phyloP scores from a whole-genome alignment of 2,113 vertebrate species.

The Platichthys stellatus region DNA sequence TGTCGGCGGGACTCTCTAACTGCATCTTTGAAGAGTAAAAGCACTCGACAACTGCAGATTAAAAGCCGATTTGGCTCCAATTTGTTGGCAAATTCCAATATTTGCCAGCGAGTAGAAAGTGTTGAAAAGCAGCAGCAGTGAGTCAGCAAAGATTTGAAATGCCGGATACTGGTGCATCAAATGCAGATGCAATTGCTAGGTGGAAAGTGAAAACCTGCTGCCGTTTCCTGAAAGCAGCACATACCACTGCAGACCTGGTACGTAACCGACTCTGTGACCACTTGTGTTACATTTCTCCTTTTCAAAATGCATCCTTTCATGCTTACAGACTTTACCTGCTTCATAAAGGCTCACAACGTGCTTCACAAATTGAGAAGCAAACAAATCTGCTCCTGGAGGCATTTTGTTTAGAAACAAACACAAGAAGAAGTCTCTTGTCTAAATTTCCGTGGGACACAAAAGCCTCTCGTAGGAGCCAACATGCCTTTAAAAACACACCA shows the following conservation, averaged over 20 bases:
- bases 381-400: slow-evolving; percentile 1
- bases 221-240: no score
- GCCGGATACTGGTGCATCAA: background rate
- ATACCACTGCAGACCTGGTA: background rate
- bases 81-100: background rate
- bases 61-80: background rate
- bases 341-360: background rate
- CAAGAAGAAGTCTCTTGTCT: background rate
- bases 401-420: slow-evolving; percentile 15
- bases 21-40: no score
- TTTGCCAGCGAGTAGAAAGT: background rate
- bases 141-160: background rate
- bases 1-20: no score
- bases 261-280: no score
- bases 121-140: background rate
- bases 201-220: background rate
- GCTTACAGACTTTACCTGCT: no score
- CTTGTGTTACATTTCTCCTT: background rate
- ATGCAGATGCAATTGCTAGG: background rate
- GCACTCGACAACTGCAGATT: no score
- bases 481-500: background rate
- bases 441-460: background rate
- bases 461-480: background rate
- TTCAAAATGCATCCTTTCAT: no score
- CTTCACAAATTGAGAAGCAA: background rate